Evolutionary conservation across 2,888 invertebrate genomes (phyloP), one percentile per base, ranked within the genome.

Genomic region (Ornithoptera alexandrae): DNA sequence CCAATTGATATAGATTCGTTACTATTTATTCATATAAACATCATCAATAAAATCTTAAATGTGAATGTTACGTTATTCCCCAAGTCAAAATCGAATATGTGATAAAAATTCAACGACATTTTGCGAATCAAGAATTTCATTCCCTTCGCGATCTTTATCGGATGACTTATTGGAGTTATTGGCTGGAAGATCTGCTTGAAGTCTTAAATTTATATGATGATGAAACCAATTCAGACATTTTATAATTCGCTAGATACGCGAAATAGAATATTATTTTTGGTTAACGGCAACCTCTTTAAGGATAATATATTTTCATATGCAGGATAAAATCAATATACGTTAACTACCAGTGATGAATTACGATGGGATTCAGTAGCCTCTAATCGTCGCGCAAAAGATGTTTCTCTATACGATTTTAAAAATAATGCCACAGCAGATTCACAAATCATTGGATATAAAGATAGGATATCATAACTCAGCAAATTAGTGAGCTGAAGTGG

Each of bases 161-260:
- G 15, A 59, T 59, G 30, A 30, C 59, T 20, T 59, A 59, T 59
- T 59, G 59, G 17, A 59, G 59, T 59, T 59, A 59, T 30, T 59
- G 24, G 59, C 17, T 30, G 59, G 30, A 59, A 57, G n/a, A 57
- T 57, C 57, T 57, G 57, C 57, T 57, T 20, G 20, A 6, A 59
- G 30, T 30, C 4, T 24, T 24, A 59, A 59, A 30, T 22, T 59
- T 59, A 30, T 59, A 15, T 30, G 22, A 59, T 10, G 59, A 15
- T 59, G 30, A 59, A 24, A 15, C 24, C 30, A 30, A 17, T 59
- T 59, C 12, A 17, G 50, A 18, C 5, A 18, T 50, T 46, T 46
- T 50, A 50, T 50, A 50, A 50, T 50, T 5, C 17, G 50, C 50
- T 17, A 17, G 50, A 50, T 50, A 50, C 1, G 5, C 15, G 50